phyloP scores from a whole-genome alignment of 2,888 invertebrate species.

The Archaeoteleia sp. region DNA sequence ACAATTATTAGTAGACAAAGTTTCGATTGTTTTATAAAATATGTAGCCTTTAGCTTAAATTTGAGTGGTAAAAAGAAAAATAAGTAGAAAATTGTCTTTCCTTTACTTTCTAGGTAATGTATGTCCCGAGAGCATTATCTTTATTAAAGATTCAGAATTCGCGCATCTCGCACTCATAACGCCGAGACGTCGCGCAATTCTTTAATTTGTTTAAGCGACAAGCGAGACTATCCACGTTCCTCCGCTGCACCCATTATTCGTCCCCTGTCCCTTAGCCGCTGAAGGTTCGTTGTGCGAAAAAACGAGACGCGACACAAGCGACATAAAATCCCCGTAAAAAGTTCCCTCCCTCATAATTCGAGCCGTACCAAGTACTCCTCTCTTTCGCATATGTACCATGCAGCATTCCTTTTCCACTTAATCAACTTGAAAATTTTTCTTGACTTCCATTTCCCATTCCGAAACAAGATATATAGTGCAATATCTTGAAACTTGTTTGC shows the following conservation, averaged over 20 bases:
- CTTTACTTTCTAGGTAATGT: conserved; percentile 37
- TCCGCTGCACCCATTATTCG: conserved; percentile 46
- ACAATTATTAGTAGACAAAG: too few relatives aligned
- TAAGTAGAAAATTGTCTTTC: conserved; percentile 30
- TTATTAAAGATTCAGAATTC: conserved; percentile 65
- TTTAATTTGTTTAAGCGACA: conserved; percentile 73
- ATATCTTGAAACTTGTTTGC: too few relatives aligned
- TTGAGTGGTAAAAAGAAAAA: too few relatives aligned
- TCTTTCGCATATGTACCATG: conserved; percentile 33
- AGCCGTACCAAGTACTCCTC: conserved; percentile 50
- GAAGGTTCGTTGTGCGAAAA: conserved; percentile 20
- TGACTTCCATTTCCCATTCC: background rate
- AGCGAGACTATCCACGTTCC: conserved; percentile 55
- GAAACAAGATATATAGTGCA: too few relatives aligned
- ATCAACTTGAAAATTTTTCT: conserved; percentile 11
- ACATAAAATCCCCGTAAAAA: conserved; percentile 73
- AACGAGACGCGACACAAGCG: conserved; percentile 60
- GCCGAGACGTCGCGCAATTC: conserved; percentile 66
- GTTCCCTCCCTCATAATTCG: conserved; percentile 67
- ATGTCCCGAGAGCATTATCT: conserved; percentile 59
- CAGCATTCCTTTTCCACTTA: conserved; percentile 17
- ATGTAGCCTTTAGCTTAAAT: too few relatives aligned
- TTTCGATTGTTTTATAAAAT: too few relatives aligned
- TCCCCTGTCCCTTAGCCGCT: conserved; percentile 45
- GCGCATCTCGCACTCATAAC: conserved; percentile 63